Base-by-base conservation (phyloP, 2,888 invertebrate genomes). In the Cancer borealis region DNA sequence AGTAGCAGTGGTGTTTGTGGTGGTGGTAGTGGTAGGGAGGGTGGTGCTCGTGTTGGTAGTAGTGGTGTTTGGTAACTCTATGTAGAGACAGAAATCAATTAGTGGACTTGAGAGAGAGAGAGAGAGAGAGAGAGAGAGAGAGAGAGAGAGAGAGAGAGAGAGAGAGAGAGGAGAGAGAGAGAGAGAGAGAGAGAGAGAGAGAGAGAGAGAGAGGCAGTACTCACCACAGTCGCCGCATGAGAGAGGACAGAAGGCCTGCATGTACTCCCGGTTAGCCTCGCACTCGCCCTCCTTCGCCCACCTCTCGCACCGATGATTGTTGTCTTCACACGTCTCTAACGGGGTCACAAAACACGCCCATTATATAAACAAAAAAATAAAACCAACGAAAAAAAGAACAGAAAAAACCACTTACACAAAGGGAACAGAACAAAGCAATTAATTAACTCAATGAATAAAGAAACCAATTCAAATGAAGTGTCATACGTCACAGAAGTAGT, bases 201-300 rank as follows among this genome's bases (percentile, higher is more conserved):
- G 46, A 89, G 26, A 30, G 47, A 46, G n/a, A 46, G n/a, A 49
- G n/a, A 21, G n/a, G 47, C 47, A 89, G 17, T 10, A 92, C 95
- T 92, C 30, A 95, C 94, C 90, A 94, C 92, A 95, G 26, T 92
- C 10, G 10, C 93, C 90, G 87, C 95, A 95, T 30, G 95, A 88
- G 66, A 79, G 91, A 14, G 84, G 90, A 84, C 95, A 95, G 92
- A 93, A 95, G 14, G 8, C 47, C 12, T 54, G 14, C 95, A 95
- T 95, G 94, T 95, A 95, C 26, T 46, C 45, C 0, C 91, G 60
- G 66, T 95, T 95, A 12, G 54, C 46, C 17, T 87, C 54, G 45
- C 95, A 95, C 66, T 95, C 95, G 14, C 93, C 95, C 8, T 84
- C 39, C 49, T 26, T 45, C 8, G 93, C 92, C 95, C 95, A 95